Conservation (phyloP, 2,888 invertebrate species). For the Cephus sareptanus region DNA sequence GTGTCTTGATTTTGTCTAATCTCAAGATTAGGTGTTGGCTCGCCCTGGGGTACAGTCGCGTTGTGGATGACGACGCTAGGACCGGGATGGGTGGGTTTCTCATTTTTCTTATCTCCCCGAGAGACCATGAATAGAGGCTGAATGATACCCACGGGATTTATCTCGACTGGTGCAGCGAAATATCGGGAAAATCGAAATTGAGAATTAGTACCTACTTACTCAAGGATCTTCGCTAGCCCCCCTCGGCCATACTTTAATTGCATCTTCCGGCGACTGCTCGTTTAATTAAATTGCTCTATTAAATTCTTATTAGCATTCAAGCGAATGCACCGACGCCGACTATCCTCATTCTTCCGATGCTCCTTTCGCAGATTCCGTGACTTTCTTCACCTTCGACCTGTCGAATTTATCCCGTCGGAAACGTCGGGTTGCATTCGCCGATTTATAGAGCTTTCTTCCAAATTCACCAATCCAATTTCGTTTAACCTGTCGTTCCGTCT, state of each 20-base stretch:
- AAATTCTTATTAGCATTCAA: slow-evolving; percentile 39
- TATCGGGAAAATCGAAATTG: slow-evolving; percentile 4
- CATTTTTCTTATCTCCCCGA: slow-evolving; percentile 1
- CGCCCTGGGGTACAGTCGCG: not conserved
- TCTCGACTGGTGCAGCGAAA: not conserved
- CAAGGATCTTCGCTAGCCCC: not conserved
- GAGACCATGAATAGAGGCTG: not conserved
- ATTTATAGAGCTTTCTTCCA: not conserved
- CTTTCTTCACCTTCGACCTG: not conserved
- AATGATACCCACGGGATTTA: not conserved
- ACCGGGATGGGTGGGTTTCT: not conserved
- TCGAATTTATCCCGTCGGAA: not conserved
- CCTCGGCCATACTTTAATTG: slow-evolving; percentile 36
- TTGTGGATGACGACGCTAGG: not conserved
- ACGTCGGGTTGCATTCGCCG: not conserved
- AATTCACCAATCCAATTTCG: not conserved
- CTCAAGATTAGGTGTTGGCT: not conserved
- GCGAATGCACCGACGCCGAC: slow-evolving; percentile 37
- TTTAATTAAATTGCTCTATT: slow-evolving; percentile 57
- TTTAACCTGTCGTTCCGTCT: not conserved
- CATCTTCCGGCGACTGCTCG: slow-evolving; percentile 35
- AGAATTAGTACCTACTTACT: not conserved
- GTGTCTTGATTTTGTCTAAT: not conserved
- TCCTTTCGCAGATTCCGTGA: not conserved
- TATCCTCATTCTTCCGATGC: slow-evolving; percentile 7